phyloP scores from a whole-genome alignment of 1,140 invertebrate species.

The Dufourea novaeangliae region DNA sequence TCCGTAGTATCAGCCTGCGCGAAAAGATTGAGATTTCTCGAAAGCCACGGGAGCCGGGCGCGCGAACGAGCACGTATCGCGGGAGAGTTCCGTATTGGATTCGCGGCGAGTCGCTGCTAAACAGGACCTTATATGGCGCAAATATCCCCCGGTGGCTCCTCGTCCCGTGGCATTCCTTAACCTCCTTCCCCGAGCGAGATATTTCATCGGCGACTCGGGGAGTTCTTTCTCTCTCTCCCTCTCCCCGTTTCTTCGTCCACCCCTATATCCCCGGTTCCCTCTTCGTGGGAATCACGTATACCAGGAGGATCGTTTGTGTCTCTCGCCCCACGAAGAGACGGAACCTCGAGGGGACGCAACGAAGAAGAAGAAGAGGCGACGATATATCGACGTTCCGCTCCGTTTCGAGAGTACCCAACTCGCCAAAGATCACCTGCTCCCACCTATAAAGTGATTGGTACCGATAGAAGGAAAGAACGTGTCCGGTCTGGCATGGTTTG shows the following conservation, averaged over 20 bases:
- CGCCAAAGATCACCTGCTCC: no score
- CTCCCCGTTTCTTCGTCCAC: slow-evolving; percentile 16
- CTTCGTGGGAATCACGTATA: slow-evolving; percentile 12
- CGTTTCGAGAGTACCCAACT: no score
- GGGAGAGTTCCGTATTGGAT: slow-evolving; percentile 14
- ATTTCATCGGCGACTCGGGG: slow-evolving; percentile 43
- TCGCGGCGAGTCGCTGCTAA: slow-evolving; percentile 56
- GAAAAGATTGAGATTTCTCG: slow-evolving; percentile 2
- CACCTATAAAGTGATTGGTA: no score
- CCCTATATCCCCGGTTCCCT: neutral
- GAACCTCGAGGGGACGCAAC: no score
- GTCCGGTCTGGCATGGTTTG: no score
- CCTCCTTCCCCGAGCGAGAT: slow-evolving; percentile 33
- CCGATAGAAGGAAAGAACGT: no score
- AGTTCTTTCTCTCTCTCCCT: no score
- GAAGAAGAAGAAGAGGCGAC: neutral
- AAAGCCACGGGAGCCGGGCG: neutral
- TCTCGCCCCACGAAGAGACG: no score
- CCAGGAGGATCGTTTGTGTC: neutral
- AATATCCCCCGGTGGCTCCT: slow-evolving; percentile 52
- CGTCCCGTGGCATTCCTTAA: slow-evolving; percentile 49
- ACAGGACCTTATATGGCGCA: slow-evolving; percentile 66
- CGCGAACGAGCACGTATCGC: neutral
- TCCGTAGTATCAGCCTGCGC: neutral
- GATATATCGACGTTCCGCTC: no score